Evolutionary conservation across 2,888 invertebrate species (phyloP).

Genomic region (Cacoxenus indagator): DNA sequence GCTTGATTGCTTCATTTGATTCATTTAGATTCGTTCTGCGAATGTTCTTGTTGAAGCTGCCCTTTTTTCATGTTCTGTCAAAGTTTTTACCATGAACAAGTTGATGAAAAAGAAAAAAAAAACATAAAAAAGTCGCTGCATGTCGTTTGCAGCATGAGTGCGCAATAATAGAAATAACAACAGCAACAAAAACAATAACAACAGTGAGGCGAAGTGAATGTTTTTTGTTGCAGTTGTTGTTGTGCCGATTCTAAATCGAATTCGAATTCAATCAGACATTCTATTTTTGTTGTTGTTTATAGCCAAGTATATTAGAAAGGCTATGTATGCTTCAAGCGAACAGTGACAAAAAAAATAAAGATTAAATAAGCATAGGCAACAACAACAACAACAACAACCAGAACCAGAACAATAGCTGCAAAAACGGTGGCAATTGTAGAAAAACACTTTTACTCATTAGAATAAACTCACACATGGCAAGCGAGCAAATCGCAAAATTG

Average conservation of each 20-base stretch:
- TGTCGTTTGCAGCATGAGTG: slow-evolving; percentile 6
- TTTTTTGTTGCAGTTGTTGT: not conserved
- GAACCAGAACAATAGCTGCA: not conserved
- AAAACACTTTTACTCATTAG: slow-evolving; percentile 15
- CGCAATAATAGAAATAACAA: not conserved
- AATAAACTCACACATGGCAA: not conserved
- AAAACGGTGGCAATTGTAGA: not conserved
- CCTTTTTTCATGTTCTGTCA: not conserved
- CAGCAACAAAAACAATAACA: not conserved
- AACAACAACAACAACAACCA: not conserved
- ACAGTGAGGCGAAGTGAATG: not conserved
- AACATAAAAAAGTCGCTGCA: no score
- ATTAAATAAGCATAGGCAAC: no score
- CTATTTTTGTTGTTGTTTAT: not conserved
- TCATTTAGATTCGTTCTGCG: not conserved
- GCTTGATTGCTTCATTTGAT: slow-evolving; percentile 14
- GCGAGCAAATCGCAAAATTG: slow-evolving; percentile 38
- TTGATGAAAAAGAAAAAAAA: no score
- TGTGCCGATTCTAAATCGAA: not conserved
- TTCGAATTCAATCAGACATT: not conserved
- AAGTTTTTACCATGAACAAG: not conserved
- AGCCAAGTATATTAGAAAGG: not conserved
- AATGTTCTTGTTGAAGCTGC: not conserved
- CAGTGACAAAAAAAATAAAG: no score
- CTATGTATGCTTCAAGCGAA: not conserved